These are phyloP conservation scores for Lepidotrigona ventralis DNA, from an alignment of 1,140 invertebrate species.

Conservation along the genomic window DNA sequence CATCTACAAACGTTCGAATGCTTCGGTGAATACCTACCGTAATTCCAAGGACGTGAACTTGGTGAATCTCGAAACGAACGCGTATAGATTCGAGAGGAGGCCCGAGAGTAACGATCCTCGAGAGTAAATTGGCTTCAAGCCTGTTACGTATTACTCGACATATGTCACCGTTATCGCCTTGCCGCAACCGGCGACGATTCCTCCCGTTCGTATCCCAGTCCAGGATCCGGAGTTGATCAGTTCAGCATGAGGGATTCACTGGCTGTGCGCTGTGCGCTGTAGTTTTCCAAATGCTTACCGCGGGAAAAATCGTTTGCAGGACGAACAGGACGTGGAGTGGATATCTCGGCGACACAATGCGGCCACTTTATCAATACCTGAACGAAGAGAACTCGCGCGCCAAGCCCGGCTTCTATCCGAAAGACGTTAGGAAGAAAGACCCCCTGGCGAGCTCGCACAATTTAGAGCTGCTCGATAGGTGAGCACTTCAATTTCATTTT, in stretches of 20 bases:
- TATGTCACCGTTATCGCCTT: conserved; percentile 50
- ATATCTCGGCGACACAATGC: conserved; percentile 70
- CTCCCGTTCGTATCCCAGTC: conserved; percentile 34
- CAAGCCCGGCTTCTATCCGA: conserved; percentile 71
- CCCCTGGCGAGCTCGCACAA: conserved; percentile 57
- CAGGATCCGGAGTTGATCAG: conserved; percentile 1
- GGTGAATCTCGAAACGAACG: too few species aligned
- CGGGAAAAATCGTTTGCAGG: conserved; percentile 49
- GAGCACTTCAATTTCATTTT: background rate
- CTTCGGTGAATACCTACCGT: background rate
- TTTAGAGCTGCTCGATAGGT: conserved; percentile 56
- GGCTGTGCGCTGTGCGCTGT: background rate
- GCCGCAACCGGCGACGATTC: conserved; percentile 22
- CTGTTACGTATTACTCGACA: conserved; percentile 49
- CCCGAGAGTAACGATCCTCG: background rate
- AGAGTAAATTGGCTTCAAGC: conserved; percentile 40
- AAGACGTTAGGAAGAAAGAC: conserved; percentile 63
- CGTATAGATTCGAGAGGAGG: background rate
- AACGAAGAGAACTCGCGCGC: conserved; percentile 63
- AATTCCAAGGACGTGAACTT: background rate
- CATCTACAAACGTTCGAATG: background rate
- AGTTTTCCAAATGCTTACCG: conserved; percentile 30
- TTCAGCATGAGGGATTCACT: conserved; percentile 46
- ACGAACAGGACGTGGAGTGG: conserved; percentile 71
- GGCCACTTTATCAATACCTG: conserved; percentile 45